These are phyloP conservation scores for Campylomormyrus tamandua DNA, from an alignment of 2,113 vertebrate species.

Conservation along the genomic window DNA sequence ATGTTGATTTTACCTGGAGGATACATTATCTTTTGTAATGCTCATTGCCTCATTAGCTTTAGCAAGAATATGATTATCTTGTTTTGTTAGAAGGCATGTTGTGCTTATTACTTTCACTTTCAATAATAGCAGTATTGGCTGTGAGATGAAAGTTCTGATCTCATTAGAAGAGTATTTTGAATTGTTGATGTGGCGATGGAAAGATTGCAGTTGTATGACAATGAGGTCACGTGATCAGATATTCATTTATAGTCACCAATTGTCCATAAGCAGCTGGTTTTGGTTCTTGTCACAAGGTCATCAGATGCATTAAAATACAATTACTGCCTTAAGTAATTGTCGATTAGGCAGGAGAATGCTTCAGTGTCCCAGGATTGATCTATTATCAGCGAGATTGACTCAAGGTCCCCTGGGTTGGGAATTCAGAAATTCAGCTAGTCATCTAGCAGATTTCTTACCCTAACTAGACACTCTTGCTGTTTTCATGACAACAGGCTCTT, in stretches of 20 bases:
- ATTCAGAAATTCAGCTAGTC: neutral
- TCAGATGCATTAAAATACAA: neutral
- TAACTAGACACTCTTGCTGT: neutral
- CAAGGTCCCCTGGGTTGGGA: neutral
- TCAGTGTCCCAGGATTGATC: neutral
- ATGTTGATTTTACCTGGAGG: conserved; percentile 23
- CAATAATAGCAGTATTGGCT: neutral
- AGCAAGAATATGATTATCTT: conserved; percentile 23
- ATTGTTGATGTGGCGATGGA: neutral
- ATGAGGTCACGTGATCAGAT: neutral
- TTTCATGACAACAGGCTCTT: neutral
- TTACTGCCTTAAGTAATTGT: neutral
- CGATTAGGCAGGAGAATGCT: neutral
- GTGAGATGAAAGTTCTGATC: neutral
- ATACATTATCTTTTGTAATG: conserved; percentile 25
- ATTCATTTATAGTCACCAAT: neutral
- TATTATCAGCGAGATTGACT: neutral
- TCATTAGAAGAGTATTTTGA: neutral
- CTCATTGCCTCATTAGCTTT: conserved; percentile 16
- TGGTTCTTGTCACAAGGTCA: neutral
- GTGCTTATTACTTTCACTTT: neutral
- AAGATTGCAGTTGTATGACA: neutral
- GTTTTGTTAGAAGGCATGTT: neutral
- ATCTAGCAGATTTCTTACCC: neutral
- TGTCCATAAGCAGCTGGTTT: neutral